Conservation (phyloP, 2,888 invertebrate genomes). For the Lasioglossum villosulum region DNA sequence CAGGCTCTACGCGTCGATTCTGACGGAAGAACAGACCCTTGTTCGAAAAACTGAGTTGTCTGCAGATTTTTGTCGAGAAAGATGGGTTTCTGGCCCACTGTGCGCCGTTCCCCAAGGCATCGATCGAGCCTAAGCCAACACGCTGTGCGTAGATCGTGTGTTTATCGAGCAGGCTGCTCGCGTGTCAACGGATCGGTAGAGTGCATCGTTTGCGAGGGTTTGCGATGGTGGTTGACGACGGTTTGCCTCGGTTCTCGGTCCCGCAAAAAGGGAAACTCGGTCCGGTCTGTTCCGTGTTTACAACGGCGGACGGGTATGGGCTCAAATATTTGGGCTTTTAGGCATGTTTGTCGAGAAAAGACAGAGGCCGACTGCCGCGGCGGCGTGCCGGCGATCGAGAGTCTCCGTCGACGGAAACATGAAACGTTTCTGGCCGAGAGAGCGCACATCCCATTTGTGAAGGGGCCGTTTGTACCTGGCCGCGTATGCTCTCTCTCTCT, state of each 20-base stretch:
- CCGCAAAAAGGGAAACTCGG: conserved; percentile 43
- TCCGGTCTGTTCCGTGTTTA: conserved; percentile 72
- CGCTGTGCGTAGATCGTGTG: background rate
- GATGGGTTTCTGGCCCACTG: too few species aligned
- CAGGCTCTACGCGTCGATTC: too few species aligned
- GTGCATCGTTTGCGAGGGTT: conserved; percentile 37
- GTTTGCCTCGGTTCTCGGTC: conserved; percentile 4
- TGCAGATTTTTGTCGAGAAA: too few species aligned
- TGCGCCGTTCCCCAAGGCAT: background rate
- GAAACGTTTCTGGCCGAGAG: conserved; percentile 65
- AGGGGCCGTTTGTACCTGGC: conserved; percentile 33
- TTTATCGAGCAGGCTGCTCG: conserved; percentile 35
- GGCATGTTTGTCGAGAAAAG: conserved; percentile 75
- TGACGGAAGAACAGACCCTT: too few species aligned
- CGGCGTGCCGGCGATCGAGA: conserved; percentile 45
- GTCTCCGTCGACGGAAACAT: conserved; percentile 67
- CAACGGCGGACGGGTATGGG: conserved; percentile 71
- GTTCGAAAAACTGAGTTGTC: too few species aligned
- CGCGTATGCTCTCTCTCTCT: conserved; percentile 16
- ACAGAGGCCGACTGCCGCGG: conserved; percentile 70
- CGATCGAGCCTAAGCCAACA: conserved; percentile 1
- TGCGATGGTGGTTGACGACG: conserved; percentile 9
- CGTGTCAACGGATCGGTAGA: conserved; percentile 49
- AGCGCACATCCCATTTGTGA: conserved; percentile 41
- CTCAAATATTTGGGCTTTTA: conserved; percentile 83